These are phyloP conservation scores for Heliangelus exortis DNA, from an alignment of 2,797 vertebrate genomes.

Conservation along the genomic window DNA sequence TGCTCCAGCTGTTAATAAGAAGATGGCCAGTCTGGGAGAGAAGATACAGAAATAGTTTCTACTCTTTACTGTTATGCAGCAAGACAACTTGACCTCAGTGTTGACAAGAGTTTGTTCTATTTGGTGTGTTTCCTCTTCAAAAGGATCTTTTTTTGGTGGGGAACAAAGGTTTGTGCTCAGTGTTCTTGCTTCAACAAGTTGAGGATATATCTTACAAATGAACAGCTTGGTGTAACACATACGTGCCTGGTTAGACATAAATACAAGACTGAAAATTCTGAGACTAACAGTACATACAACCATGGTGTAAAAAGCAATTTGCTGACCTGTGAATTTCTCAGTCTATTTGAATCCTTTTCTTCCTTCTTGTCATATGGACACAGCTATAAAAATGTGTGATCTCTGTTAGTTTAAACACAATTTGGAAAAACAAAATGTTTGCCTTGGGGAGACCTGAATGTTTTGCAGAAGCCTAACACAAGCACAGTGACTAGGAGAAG, in stretches of 20 bases:
- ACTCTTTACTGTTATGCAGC: background rate
- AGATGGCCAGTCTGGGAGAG: background rate
- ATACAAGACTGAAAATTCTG: background rate
- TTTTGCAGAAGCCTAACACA: background rate
- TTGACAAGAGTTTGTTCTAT: background rate
- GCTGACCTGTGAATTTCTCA: background rate
- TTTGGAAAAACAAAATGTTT: background rate
- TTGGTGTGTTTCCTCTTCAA: background rate
- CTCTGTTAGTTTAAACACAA: background rate
- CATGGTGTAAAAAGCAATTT: background rate
- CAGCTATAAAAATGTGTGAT: background rate
- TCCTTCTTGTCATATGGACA: background rate
- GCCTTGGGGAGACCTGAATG: background rate
- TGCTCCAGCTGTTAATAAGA: background rate
- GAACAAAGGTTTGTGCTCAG: background rate
- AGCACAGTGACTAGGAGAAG: background rate
- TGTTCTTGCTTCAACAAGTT: constrained; percentile 8
- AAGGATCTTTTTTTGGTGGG: background rate
- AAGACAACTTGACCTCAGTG: constrained; percentile 17
- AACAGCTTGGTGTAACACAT: background rate
- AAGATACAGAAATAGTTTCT: background rate
- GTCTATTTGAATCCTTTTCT: background rate
- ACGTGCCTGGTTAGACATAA: background rate
- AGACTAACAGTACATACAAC: background rate
- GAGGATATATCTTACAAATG: background rate